Percentiles rank a stretch among this genome's conserved stretches.
Evolutionary conservation across 2,113 vertebrate species (phyloP).

Genomic region (Zingel zingel): DNA sequence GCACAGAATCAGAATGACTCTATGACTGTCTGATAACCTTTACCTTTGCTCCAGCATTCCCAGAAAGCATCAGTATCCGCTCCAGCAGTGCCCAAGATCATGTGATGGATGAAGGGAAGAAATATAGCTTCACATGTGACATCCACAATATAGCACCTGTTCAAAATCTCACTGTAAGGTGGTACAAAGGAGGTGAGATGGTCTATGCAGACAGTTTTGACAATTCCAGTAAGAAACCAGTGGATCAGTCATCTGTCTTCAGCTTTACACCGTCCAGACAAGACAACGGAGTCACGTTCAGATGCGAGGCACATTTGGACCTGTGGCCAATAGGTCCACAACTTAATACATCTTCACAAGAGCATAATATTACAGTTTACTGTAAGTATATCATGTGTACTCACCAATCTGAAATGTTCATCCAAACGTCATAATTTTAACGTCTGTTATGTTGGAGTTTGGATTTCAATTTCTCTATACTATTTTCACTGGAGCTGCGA

Average conservation of each 20-base stretch:
- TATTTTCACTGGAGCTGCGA: not conserved
- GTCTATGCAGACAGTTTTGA: fast-evolving
- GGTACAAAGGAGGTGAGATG: constrained; percentile 36
- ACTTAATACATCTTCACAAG: not conserved
- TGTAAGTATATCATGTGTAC: constrained; percentile 68
- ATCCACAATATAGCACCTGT: constrained; percentile 56
- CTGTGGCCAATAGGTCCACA: constrained; percentile 52
- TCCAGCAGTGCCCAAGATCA: not conserved
- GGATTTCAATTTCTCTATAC: not conserved
- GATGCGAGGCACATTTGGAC: constrained; percentile 76
- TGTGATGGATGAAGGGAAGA: not conserved
- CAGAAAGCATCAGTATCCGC: constrained; percentile 65
- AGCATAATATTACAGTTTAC: constrained; percentile 15
- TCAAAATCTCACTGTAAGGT: constrained; percentile 46
- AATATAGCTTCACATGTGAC: constrained; percentile 61
- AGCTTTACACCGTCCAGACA: not conserved
- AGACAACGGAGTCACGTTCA: constrained; percentile 60
- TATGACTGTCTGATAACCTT: not conserved
- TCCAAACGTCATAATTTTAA: not conserved
- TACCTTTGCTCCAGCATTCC: constrained; percentile 64
- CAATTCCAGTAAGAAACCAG: fast-evolving
- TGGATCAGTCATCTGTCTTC: constrained; percentile 6
- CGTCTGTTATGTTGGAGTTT: not conserved
- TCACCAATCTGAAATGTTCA: not conserved
- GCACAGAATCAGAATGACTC: not conserved